Evolutionary conservation across 2,797 vertebrate genomes (phyloP).

Genomic region (Loriculus beryllinus): DNA sequence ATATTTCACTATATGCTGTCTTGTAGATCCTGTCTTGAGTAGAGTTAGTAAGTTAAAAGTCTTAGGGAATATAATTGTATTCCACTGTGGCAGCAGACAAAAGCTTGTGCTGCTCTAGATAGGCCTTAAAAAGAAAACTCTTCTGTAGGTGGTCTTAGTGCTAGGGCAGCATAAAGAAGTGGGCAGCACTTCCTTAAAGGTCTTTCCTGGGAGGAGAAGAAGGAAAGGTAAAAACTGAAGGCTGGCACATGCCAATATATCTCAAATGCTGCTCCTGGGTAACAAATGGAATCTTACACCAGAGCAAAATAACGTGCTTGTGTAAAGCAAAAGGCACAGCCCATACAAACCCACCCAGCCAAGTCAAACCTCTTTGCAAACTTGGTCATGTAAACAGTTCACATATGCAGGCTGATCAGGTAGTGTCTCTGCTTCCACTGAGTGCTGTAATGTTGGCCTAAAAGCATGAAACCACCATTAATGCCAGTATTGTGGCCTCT

Average conservation of each 20-base stretch:
- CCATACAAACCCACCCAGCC: background rate
- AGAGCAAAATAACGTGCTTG: background rate
- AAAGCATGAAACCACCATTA: background rate
- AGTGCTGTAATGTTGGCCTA: background rate
- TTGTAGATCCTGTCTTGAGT: background rate
- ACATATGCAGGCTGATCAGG: background rate
- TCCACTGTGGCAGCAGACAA: background rate
- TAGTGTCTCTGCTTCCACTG: background rate
- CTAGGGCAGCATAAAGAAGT: background rate
- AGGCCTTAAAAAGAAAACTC: background rate
- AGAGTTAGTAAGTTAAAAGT: background rate
- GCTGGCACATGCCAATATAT: background rate
- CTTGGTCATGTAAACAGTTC: background rate
- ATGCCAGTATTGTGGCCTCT: background rate
- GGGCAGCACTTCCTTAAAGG: background rate
- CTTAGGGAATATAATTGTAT: background rate
- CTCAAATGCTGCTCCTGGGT: background rate
- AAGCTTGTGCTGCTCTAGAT: background rate
- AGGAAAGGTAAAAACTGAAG: background rate
- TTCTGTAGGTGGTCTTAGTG: background rate
- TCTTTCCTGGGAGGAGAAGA: background rate
- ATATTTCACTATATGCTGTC: background rate
- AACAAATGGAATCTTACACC: background rate
- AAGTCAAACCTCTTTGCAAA: background rate
- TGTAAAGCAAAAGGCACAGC: background rate